Base-by-base conservation (phyloP, 2,888 invertebrate species). In the Augiades crinisus region DNA sequence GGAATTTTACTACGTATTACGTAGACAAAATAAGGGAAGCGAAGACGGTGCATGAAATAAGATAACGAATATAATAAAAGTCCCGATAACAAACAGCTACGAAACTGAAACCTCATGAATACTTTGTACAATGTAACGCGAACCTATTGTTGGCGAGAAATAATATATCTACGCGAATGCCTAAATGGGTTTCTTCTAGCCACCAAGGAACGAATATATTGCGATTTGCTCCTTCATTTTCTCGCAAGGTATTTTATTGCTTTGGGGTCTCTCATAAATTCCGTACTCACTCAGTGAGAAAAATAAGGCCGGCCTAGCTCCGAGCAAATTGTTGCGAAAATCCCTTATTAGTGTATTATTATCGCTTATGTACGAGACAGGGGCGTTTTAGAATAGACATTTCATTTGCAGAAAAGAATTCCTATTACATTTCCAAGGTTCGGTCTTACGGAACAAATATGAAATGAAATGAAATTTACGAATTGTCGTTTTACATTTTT, bases 151-250 rank as follows among this genome's bases (percentile, higher is more conserved):
- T 62, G 58, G 55, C 43, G 47, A 54, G 57, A 61, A 62, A 62
- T 73, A 76, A 78, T 76, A 78, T 79, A 78, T 75, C 65, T 65
- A 72, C 75, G 72, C 78, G 80, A 81, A 79, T 76, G 79, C 74
- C 73, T 73, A 77, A 84, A 83, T 75, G 80, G 75, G 72, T 77
- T 75, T 76, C 78, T 75, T 75, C 76, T 73, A 79, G 77, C 85
- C 82, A 76, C 81, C 75, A 73, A 81, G 78, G 82, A 84, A 84
- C 83, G 87, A 86, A 88, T 86, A 86, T 84, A 86, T 87, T 81
- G 82, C 86, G 84, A 87, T 87, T 87, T 84, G 82, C 84, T 81
- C 86, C 85, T 88, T 87, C 88, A 88, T 88, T 87, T 86, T 85
- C 87, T 81, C 81, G 69, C 84, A 81, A 86, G 87, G 87, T 88